Conservation (phyloP, 1,140 invertebrate species). For the Eupristina koningsbergeri region DNA sequence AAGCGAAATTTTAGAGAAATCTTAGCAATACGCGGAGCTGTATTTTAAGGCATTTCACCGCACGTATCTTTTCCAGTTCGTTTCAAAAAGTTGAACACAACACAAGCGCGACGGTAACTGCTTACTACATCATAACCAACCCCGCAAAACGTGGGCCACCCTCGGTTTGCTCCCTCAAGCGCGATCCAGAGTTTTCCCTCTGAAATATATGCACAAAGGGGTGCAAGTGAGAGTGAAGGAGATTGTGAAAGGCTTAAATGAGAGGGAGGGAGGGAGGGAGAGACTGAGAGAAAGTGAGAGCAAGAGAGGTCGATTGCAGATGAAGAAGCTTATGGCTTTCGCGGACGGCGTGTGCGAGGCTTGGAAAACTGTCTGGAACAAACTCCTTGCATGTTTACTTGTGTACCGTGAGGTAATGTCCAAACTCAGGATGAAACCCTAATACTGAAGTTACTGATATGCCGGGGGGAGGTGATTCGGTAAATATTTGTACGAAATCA, state of each 20-base stretch:
- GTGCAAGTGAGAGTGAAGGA: neutral
- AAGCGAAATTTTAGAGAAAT: slow-evolving; percentile 22
- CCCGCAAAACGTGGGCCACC: slow-evolving; percentile 54
- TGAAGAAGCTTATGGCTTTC: slow-evolving; percentile 55
- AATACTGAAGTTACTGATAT: too few species aligned
- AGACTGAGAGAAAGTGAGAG: slow-evolving; percentile 43
- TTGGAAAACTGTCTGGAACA: slow-evolving; percentile 56
- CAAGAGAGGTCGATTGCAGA: slow-evolving; percentile 51
- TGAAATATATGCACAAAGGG: neutral
- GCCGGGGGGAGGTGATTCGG: too few species aligned
- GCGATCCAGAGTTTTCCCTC: slow-evolving; percentile 4
- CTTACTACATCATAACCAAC: slow-evolving; percentile 58
- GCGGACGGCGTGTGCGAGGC: neutral
- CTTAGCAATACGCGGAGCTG: slow-evolving; percentile 3
- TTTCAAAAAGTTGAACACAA: slow-evolving; percentile 56
- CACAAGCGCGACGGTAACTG: slow-evolving; percentile 52
- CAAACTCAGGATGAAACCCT: slow-evolving; percentile 32
- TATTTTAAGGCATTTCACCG: slow-evolving; percentile 21
- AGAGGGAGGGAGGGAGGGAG: neutral
- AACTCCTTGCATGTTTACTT: slow-evolving; percentile 19
- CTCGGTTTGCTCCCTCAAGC: slow-evolving; percentile 38
- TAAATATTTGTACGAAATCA: too few species aligned
- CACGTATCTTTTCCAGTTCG: slow-evolving; percentile 51
- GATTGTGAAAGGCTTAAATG: too few species aligned
- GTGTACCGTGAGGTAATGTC: neutral